Percentiles rank a stretch among this genome's conserved stretches.
Conservation (phyloP, 2,888 invertebrate genomes). For the Latrodectus hesperus region DNA sequence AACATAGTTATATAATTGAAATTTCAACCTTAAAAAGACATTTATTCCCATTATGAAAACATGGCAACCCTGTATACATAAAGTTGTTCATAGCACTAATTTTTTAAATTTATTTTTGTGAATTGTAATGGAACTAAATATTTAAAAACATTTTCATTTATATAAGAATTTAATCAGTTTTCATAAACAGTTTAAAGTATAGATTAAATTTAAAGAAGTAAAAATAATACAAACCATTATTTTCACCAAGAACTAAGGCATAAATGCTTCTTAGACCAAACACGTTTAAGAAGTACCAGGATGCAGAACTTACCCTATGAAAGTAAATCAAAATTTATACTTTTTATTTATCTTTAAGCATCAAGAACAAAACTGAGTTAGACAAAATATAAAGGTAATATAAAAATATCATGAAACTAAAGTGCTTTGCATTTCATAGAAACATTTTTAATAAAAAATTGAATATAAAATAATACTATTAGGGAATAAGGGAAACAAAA, state of each 20-base stretch:
- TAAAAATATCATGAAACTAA: neutral
- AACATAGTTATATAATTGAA: too few species aligned
- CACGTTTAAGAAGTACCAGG: constrained; percentile 99
- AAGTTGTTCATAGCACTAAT: too few species aligned
- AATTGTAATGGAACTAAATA: too few species aligned
- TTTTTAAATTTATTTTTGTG: too few species aligned
- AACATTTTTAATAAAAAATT: neutral
- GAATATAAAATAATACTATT: too few species aligned
- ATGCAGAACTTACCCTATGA: constrained; percentile 91
- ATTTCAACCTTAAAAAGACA: too few species aligned
- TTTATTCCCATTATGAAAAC: too few species aligned
- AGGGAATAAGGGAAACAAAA: too few species aligned
- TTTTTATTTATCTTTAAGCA: neutral
- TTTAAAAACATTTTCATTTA: too few species aligned
- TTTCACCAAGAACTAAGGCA: constrained; percentile 82
- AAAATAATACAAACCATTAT: constrained; percentile 80
- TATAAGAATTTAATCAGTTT: too few species aligned
- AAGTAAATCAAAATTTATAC: constrained; percentile 6
- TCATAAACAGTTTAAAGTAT: neutral
- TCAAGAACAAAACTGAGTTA: neutral
- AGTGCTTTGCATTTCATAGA: neutral
- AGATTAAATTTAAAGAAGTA: constrained; percentile 3
- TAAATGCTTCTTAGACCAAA: constrained; percentile 98
- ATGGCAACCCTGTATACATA: too few species aligned
- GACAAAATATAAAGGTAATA: neutral